Evolutionary conservation across 1,140 invertebrate genomes (phyloP), one percentile per base, ranked within the genome.

Genomic region (Agraylea sexmaculata): DNA sequence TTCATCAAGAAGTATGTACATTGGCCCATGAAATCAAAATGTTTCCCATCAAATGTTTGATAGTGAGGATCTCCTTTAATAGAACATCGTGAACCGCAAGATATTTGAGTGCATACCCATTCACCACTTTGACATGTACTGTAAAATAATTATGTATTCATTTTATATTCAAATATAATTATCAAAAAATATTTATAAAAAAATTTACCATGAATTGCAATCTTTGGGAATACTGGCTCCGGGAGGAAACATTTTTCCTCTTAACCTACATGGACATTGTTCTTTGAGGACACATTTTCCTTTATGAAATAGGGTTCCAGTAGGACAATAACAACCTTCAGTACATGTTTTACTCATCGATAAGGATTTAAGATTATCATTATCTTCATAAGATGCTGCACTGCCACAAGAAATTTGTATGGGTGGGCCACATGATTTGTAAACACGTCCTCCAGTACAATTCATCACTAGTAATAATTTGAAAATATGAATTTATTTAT

Each of bases 21-120:
- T 44, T 80, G 78, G 7, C 87, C 87, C 82, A 89, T 88, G 56
- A 90, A 92, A 58, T 90, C 78, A 55, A 75, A 92, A 6, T 71
- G 70, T 40, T 74, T 75, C 0, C 87, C 87, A 60, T 92, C 89
- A 55, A 92, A 93, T 0, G 87, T 93, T 16, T 74, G 73, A 59
- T 90, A 93, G 63, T 93, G 89, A 3, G 88, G 87, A 66, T 91
- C 87, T 0, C 88, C 88, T 13, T 87, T 69, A 0, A 82, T 78
- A 0, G 79, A 73, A 57, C 89, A 89, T 15, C 83, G 71, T 0
- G 78, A 74, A 1, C 74, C 74, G 55, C 86, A 89, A 27, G 71
- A 69, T 6, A 72, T 58, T 30, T 78, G 70, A 1, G 85, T 86
- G 52, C 88, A 93, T 3, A 66, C 55, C 87, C 87, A 93, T 46